Evolutionary conservation across 2,797 vertebrate species (phyloP), one percentile per base, ranked within the genome.

Genomic region (Anguilla marmorata): DNA sequence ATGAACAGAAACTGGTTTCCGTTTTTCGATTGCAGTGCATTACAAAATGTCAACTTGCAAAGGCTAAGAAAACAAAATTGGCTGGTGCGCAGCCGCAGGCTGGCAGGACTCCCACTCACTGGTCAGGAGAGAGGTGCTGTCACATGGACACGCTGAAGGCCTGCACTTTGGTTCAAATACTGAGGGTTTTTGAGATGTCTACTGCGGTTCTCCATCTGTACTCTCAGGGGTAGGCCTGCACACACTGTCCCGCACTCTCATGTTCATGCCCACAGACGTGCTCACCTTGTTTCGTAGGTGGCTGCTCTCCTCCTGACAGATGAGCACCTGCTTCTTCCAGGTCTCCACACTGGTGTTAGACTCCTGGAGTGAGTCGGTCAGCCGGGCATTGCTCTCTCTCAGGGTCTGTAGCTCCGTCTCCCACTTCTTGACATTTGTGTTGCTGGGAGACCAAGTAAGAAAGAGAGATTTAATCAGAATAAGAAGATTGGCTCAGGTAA

Each of bases 321-420:
- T 90, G 82, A 93, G 93, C 87, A 98, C 97, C 90, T 99, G 97
- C 91, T 97, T 96, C 93, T 98, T 99, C 98, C 98, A 99, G 92
- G 97, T 97, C 91, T 99, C 98, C 0, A 97, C 97, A 83, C 97
- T 98, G 92, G 96, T 95, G 0, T 97, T 97, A 0, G 98, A 98
- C 93, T 99, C 98, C 94, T 98, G 97, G 92, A 99, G 96, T 0
- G 98, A 96, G 0, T 97, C 95, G 86, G 93, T 96, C 90, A 99
- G 96, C 85, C 97, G 94, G 27, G 97, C 96, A 0, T 99, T 99
- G 94, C 96, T 99, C 91, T 99, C 98, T 90, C 96, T 95, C 91
- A 99, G 94, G 0, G 97, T 96, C 95, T 99, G 97, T 90, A 99
- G 94, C 93, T 99, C 98, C 0, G 96, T 96, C 95, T 99, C 98